Evolutionary conservation across 2,113 vertebrate genomes (phyloP).

Genomic region (Sturnus vulgaris): DNA sequence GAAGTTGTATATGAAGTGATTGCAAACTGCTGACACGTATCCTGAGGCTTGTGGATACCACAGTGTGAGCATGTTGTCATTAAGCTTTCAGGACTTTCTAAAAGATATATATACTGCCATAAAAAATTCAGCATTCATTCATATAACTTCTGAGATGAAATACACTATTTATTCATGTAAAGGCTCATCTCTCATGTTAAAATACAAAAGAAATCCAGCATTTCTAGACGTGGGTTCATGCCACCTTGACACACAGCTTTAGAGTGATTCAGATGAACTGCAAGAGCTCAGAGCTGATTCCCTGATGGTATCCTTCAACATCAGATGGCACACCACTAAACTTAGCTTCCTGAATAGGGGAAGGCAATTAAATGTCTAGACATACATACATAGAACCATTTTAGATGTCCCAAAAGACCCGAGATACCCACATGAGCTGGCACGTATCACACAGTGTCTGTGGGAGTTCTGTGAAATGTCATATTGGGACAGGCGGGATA

Average conservation of each 20-base stretch:
- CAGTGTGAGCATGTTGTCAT: background rate
- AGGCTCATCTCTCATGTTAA: background rate
- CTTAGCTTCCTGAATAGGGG: background rate
- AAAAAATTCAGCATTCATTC: background rate
- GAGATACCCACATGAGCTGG: background rate
- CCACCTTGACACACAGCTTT: background rate
- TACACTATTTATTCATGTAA: background rate
- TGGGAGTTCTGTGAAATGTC: background rate
- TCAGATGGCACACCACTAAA: background rate
- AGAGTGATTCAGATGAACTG: background rate
- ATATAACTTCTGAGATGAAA: background rate
- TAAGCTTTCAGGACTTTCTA: background rate
- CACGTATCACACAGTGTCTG: background rate
- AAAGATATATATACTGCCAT: background rate
- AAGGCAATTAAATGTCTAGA: background rate
- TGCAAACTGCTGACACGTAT: rapidly evolving
- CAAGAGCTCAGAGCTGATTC: background rate
- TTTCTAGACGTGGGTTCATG: background rate
- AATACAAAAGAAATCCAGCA: background rate
- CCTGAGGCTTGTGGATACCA: background rate
- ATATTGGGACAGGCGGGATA: background rate
- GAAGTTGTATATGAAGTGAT: background rate
- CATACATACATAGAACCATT: background rate
- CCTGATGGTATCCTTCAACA: background rate
- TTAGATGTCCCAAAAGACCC: background rate